Conservation (phyloP, 2,113 vertebrate genomes). For the Melanocharis versteri region DNA sequence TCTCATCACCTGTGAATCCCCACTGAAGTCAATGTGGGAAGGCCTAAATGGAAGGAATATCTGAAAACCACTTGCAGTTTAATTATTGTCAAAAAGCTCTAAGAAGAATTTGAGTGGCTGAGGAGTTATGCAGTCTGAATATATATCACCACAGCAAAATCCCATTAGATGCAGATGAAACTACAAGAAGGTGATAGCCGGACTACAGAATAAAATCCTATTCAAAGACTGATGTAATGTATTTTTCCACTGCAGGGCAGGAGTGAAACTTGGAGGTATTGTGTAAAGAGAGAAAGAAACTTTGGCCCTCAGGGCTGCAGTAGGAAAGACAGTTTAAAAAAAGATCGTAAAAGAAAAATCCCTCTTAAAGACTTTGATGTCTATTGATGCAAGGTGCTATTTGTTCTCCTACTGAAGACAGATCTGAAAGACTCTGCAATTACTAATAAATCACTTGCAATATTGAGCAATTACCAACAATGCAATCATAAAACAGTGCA, state of each 20-base stretch:
- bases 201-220: neutral
- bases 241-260: slow-evolving; percentile 9
- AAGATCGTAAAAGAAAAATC: slow-evolving; percentile 26
- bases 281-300: slow-evolving; percentile 15
- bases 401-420: slow-evolving; percentile 27
- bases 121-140: neutral
- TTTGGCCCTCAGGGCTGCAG: neutral
- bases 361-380: slow-evolving; percentile 10
- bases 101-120: neutral
- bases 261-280: neutral
- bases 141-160: neutral
- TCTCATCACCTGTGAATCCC: neutral
- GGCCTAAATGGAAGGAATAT: neutral
- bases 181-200: neutral
- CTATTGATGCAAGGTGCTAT: slow-evolving; percentile 42
- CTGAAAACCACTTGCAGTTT: neutral
- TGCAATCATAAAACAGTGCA: slow-evolving; percentile 30
- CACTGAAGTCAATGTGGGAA: neutral
- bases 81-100: neutral
- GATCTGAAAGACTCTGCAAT: slow-evolving; percentile 37
- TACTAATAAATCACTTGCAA: slow-evolving; percentile 53
- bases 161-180: neutral
- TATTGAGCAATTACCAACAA: slow-evolving; percentile 57
- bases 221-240: neutral
- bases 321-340: neutral